Conservation (phyloP, 2,797 vertebrate species). For the Takifugu rubripes region DNA sequence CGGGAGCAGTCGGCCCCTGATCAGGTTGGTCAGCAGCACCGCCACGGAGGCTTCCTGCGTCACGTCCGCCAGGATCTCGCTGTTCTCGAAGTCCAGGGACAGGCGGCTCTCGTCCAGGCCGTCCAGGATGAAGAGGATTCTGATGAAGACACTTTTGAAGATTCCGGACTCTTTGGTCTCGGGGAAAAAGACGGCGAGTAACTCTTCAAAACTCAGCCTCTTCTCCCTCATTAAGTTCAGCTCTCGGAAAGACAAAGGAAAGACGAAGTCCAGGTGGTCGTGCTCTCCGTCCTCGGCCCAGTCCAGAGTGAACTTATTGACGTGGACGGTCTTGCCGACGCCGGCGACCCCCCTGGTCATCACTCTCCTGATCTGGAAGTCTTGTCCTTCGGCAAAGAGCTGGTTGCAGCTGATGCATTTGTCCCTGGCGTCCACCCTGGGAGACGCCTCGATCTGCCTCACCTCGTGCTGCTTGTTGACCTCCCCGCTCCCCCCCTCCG, state of each 20-base stretch:
- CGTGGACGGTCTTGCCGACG: constrained; percentile 45
- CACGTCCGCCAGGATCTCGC: constrained; percentile 34
- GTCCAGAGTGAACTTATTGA: constrained; percentile 36
- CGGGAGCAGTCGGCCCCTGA: constrained; percentile 38
- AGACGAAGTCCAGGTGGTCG: constrained; percentile 37
- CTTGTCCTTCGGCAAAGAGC: constrained; percentile 39
- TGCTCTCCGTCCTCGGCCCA: constrained; percentile 50
- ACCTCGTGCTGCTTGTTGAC: constrained; percentile 26
- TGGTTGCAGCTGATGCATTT: constrained; percentile 33
- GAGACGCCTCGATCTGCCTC: constrained; percentile 43
- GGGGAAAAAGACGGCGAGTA: constrained; percentile 44
- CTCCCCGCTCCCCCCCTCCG: constrained; percentile 29
- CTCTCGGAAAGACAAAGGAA: constrained; percentile 43
- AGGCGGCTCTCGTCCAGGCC: constrained; percentile 47
- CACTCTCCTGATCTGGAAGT: constrained; percentile 31
- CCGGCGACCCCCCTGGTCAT: constrained; percentile 48
- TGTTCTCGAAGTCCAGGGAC: constrained; percentile 36
- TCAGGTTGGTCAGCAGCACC: constrained; percentile 46
- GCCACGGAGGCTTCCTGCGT: constrained; percentile 16
- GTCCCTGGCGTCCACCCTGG: constrained; percentile 26
- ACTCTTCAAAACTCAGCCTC: constrained; percentile 31
- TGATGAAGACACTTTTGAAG: constrained; percentile 10
- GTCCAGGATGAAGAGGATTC: constrained; percentile 44
- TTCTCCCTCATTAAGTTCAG: constrained; percentile 28
- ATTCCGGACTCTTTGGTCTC: constrained; percentile 13